Evolutionary conservation across 2,113 vertebrate species (phyloP).

Genomic region (Clupea harengus): DNA sequence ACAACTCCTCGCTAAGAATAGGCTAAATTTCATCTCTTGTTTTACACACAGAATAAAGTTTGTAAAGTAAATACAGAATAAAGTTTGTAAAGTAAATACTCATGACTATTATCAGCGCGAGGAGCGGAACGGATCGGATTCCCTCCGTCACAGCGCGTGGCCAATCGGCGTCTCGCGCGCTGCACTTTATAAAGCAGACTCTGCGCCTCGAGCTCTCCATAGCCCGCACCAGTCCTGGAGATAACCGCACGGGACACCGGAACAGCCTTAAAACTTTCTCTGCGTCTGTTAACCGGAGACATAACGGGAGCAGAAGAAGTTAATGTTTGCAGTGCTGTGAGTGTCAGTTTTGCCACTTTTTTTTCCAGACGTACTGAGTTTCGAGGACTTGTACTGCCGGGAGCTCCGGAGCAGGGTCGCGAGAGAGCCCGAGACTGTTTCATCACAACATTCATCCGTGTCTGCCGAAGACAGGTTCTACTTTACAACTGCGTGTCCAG

Average conservation of each 20-base stretch:
- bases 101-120: not conserved
- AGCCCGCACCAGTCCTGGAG: constrained; percentile 62
- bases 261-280: constrained; percentile 55
- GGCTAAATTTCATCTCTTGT: not conserved
- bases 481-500: not conserved
- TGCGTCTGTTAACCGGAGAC: too few relatives aligned
- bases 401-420: too few relatives aligned
- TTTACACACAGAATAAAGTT: not conserved
- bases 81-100: not conserved
- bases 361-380: too few relatives aligned
- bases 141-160: constrained; percentile 56
- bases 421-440: too few relatives aligned
- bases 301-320: not conserved
- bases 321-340: not conserved
- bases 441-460: too few relatives aligned
- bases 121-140: constrained; percentile 56
- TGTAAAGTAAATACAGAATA: not conserved
- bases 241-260: constrained; percentile 59
- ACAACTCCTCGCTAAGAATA: not conserved
- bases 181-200: constrained; percentile 56
- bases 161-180: constrained; percentile 57
- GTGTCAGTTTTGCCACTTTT: too few relatives aligned
- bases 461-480: not conserved
- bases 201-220: constrained; percentile 53
- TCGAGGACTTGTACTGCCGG: too few relatives aligned